A percentile compares a stretch with the other conserved stretches of the same genome.
Evolutionary conservation across 2,113 vertebrate genomes (phyloP).

Genomic region (Myiagra hebetior): DNA sequence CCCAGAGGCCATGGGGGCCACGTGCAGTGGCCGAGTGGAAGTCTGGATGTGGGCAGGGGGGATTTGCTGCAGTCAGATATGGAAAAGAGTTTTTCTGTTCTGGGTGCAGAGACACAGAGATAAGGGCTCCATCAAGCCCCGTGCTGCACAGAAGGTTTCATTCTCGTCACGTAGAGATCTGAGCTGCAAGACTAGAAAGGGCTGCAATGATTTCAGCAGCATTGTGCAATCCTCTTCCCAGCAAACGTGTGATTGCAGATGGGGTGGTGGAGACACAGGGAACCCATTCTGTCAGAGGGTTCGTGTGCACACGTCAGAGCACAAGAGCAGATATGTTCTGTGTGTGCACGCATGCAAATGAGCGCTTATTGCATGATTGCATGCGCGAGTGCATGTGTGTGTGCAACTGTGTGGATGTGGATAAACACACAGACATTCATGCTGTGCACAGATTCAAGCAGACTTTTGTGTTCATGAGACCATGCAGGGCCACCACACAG

Average conservation of each 20-base stretch:
- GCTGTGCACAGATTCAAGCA: background rate
- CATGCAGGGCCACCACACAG: background rate
- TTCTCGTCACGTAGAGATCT: slow-evolving; percentile 10
- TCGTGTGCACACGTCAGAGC: fast-evolving
- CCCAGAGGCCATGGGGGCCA: background rate
- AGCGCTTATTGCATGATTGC: background rate
- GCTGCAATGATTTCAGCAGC: slow-evolving; percentile 1
- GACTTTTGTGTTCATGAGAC: background rate
- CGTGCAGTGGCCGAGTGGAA: background rate
- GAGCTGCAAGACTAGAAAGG: slow-evolving; percentile 22
- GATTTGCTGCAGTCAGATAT: background rate
- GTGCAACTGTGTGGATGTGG: background rate
- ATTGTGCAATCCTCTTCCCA: slow-evolving; percentile 1
- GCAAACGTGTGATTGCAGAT: background rate
- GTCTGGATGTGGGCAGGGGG: background rate
- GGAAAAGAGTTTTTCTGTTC: slow-evolving; percentile 30
- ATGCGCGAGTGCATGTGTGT: background rate
- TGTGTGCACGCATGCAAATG: background rate
- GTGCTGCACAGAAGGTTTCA: slow-evolving; percentile 38
- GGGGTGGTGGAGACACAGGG: background rate
- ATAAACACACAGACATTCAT: background rate
- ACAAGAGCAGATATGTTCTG: background rate
- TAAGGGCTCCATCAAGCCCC: slow-evolving; percentile 29
- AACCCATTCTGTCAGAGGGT: background rate
- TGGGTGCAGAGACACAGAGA: background rate